phyloP scores from a whole-genome alignment of 1,140 invertebrate species.

The Drosophila sturtevanti region DNA sequence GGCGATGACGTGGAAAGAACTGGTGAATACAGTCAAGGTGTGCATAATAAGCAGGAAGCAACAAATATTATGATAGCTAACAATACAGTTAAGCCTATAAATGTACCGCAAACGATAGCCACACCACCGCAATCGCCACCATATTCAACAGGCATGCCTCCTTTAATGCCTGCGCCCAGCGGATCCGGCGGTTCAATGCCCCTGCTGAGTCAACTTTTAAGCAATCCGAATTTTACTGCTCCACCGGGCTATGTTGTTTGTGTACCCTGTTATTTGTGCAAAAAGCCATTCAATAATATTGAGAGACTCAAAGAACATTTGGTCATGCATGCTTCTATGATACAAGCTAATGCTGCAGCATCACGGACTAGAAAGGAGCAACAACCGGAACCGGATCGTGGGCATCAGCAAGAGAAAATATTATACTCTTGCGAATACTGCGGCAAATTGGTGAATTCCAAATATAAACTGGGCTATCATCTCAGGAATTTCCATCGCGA shows the following conservation, averaged over 20 bases:
- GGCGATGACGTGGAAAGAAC: slow-evolving; percentile 9
- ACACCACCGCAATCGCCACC: slow-evolving; percentile 49
- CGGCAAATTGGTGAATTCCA: not conserved
- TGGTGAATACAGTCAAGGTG: not conserved
- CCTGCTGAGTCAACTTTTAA: not conserved
- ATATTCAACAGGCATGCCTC: not conserved
- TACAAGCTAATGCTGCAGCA: not conserved
- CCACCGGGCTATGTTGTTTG: slow-evolving; percentile 22
- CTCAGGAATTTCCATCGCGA: not conserved
- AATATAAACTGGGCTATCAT: not conserved
- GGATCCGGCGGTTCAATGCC: not conserved
- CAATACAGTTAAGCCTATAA: not conserved
- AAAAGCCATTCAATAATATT: slow-evolving; percentile 43
- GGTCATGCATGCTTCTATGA: slow-evolving; percentile 25
- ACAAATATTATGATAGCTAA: not conserved
- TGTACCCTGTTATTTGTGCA: slow-evolving; percentile 58
- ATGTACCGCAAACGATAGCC: slow-evolving; percentile 3
- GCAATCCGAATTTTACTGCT: not conserved
- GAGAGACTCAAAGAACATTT: slow-evolving; percentile 39
- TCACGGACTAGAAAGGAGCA: not conserved
- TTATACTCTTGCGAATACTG: not conserved
- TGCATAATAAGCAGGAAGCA: not conserved
- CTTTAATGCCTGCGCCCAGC: not conserved
- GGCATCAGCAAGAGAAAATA: not conserved
- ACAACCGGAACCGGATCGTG: not conserved